Conservation (phyloP, 2,888 invertebrate genomes). For the Plusia festucae region DNA sequence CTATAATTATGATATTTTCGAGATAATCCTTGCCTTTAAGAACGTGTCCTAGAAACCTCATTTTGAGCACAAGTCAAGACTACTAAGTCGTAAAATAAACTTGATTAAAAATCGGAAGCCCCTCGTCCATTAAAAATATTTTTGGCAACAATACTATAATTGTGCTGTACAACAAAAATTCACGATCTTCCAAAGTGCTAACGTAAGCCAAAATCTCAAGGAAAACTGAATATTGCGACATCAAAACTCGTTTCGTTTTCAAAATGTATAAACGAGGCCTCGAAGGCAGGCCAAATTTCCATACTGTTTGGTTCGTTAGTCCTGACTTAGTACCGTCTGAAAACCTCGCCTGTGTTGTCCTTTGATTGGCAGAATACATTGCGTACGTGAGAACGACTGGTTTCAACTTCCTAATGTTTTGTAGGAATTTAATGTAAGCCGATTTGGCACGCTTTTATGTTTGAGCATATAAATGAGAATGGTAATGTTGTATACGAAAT, state of each 20-base stretch:
- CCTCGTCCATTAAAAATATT: slow-evolving; percentile 27
- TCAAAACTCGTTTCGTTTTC: slow-evolving; percentile 48
- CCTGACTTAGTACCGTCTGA: slow-evolving; percentile 53
- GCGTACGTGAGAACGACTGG: slow-evolving; percentile 9
- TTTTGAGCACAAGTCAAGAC: not conserved
- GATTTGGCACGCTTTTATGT: slow-evolving; percentile 8
- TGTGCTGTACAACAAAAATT: slow-evolving; percentile 27
- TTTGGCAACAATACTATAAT: slow-evolving; percentile 36
- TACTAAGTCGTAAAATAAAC: slow-evolving; percentile 24
- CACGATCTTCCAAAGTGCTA: slow-evolving; percentile 32
- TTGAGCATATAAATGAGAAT: slow-evolving; percentile 3
- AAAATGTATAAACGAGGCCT: slow-evolving; percentile 48
- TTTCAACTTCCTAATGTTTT: not conserved
- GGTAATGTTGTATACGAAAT: not conserved
- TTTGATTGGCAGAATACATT: slow-evolving; percentile 56
- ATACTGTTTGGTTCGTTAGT: slow-evolving; percentile 64
- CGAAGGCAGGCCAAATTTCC: slow-evolving; percentile 56
- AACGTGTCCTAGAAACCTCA: slow-evolving; percentile 7
- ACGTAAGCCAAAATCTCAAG: slow-evolving; percentile 40
- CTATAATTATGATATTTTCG: not conserved
- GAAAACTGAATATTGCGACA: slow-evolving; percentile 42
- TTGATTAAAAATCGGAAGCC: slow-evolving; percentile 17
- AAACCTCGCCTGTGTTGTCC: slow-evolving; percentile 43
- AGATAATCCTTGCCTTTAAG: not conserved
- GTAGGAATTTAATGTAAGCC: not conserved